A percentile compares a stretch with the other conserved stretches of the same genome.
Evolutionary conservation across 2,113 vertebrate species (phyloP).

Genomic region (Charina bottae): DNA sequence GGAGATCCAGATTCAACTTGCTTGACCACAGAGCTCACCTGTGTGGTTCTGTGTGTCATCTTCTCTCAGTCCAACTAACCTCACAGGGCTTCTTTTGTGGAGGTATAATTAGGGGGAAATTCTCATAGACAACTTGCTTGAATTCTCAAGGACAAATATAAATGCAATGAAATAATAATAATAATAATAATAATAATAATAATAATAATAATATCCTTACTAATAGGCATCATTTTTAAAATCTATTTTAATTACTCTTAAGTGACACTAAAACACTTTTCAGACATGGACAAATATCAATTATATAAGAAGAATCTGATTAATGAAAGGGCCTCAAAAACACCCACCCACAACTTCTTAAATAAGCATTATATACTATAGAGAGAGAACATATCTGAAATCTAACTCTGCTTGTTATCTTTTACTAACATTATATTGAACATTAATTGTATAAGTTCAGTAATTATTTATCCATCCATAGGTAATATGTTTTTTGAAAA

Average conservation of each 20-base stretch:
- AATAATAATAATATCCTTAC: neutral
- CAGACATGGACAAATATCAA: neutral
- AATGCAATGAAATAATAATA: neutral
- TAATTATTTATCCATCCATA: neutral
- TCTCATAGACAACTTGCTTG: too few relatives aligned
- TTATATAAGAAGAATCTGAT: neutral
- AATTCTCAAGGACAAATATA: too few relatives aligned
- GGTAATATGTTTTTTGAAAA: neutral
- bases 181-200: neutral
- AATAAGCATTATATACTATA: neutral
- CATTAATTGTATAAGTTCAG: neutral
- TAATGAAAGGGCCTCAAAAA: neutral
- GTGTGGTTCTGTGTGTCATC: too few relatives aligned
- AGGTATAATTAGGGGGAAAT: too few relatives aligned
- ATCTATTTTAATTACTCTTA: neutral
- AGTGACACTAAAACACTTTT: neutral
- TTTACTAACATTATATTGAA: neutral
- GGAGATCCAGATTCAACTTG: neutral
- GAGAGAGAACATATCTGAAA: neutral
- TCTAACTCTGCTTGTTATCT: neutral
- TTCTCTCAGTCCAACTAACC: too few relatives aligned
- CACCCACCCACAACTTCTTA: neutral
- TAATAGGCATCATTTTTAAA: neutral
- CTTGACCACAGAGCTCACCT: neutral
- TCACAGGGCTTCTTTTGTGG: too few relatives aligned